Conservation (phyloP, 1,140 invertebrate species). For the Hylaeus anthracinus region DNA sequence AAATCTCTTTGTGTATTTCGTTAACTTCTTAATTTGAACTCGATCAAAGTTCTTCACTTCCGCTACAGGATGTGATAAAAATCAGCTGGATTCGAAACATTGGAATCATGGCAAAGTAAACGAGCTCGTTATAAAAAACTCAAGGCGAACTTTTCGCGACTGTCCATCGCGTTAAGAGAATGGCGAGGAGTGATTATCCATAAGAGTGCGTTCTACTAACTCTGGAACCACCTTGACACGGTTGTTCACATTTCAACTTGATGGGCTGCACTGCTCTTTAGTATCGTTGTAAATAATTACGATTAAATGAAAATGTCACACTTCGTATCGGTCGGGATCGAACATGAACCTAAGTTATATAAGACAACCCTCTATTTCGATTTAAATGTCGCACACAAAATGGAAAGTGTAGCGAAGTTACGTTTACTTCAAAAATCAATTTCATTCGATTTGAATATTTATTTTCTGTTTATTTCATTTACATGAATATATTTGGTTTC, state of each 20-base stretch:
- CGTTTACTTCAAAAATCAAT: no score
- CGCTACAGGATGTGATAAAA: not conserved
- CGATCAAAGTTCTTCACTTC: not conserved
- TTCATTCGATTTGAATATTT: no score
- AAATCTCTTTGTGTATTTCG: no score
- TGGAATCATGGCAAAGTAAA: not conserved
- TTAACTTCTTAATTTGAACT: no score
- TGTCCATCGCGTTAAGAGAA: constrained; percentile 20
- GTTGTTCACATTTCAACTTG: constrained; percentile 34
- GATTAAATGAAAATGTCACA: constrained; percentile 1
- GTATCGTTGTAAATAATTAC: constrained; percentile 29
- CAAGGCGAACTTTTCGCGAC: constrained; percentile 5
- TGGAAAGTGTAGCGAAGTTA: not conserved
- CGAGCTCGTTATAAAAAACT: constrained; percentile 11
- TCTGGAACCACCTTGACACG: constrained; percentile 43
- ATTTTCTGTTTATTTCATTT: no score
- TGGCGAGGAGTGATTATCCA: constrained; percentile 40
- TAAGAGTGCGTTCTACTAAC: constrained; percentile 43
- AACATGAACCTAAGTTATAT: no score
- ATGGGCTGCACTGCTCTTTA: not conserved
- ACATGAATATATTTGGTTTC: no score
- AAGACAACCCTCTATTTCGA: not conserved
- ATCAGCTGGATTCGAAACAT: not conserved
- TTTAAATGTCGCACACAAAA: not conserved
- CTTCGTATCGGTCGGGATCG: not conserved